These are phyloP conservation scores for Noctua pronuba DNA, from an alignment of 2,888 invertebrate genomes.

Conservation along the genomic window DNA sequence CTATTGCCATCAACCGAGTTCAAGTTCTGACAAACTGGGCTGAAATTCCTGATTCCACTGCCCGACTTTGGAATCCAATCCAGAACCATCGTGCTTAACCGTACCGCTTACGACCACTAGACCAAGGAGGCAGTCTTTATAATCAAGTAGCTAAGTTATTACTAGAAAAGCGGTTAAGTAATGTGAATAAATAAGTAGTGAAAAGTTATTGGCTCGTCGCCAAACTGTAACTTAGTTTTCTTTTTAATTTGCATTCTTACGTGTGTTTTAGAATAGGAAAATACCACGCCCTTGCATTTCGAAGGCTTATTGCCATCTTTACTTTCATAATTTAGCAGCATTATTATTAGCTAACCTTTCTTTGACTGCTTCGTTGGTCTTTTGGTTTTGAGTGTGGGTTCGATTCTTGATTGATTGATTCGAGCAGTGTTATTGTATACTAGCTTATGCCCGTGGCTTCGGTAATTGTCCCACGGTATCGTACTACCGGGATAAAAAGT, in stretches of 20 bases:
- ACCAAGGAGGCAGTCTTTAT: not conserved
- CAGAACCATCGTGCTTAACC: not conserved
- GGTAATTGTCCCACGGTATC: too few relatives aligned
- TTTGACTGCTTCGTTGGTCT: not conserved
- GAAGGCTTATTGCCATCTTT: slow-evolving; percentile 19
- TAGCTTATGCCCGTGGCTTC: too few relatives aligned
- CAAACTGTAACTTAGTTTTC: slow-evolving; percentile 33
- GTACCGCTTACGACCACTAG: not conserved
- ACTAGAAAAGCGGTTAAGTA: slow-evolving; percentile 23
- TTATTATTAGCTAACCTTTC: not conserved
- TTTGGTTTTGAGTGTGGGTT: not conserved
- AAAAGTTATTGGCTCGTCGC: slow-evolving; percentile 23
- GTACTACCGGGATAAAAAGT: too few relatives aligned
- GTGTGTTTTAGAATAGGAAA: not conserved
- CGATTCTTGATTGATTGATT: not conserved
- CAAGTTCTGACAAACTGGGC: not conserved
- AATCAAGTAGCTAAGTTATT: not conserved
- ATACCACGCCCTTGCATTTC: slow-evolving; percentile 23
- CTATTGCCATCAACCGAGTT: not conserved
- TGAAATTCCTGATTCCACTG: not conserved
- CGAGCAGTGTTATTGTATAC: not conserved
- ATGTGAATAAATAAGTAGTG: slow-evolving; percentile 18
- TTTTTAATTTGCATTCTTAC: slow-evolving; percentile 35
- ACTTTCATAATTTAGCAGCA: slow-evolving; percentile 14
- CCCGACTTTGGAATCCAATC: not conserved